Evolutionary conservation across 2,888 invertebrate species (phyloP), one percentile per base, ranked within the genome.

Genomic region (Trachelus stipa): DNA sequence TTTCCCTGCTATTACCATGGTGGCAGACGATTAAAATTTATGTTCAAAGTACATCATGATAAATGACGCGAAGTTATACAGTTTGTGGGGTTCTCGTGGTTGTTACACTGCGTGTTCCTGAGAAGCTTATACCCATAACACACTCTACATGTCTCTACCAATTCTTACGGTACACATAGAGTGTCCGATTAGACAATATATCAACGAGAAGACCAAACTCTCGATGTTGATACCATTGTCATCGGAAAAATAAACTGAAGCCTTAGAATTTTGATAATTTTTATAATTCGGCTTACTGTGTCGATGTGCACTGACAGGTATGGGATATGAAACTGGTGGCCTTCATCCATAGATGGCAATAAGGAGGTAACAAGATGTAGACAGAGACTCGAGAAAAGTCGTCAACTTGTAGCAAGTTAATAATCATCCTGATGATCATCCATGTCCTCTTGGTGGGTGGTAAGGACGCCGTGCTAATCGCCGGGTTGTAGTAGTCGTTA

Each of bases 401-500:
- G 6, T 40, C 15, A 40, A 15, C 4, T 40, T 15, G 40, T 40
- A 40, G 15, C 6, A 15, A 40, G 40, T 40, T 40, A 40, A 40
- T 40, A 40, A 6, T 40, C 40, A 40, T 40, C 40, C 40, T 40
- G 40, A 40, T 40, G 40, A 40, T 40, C 40, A 40, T 40, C 76
- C 80, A 81, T 74, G 79, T 80, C 76, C 74, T 31, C 82, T 71
- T 81, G 80, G 80, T 83, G 82, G 82, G 83, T 82, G 83, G 81
- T 80, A 78, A 74, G 56, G 30, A 78, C 78, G 37, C 73, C 75
- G 69, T 69, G 76, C 79, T 80, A 80, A 79, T 74, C 79, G 76
- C 76, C 40, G 4, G 40, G 15, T 15, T 40, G 15, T 15, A 6
- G 40, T 40, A 12, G 15, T 40, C 40, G 40, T 40, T 40, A 40